Percentiles rank a stretch among this genome's conserved stretches.
phyloP scores from a whole-genome alignment of 2,797 vertebrate species.

The Octomys mimax region DNA sequence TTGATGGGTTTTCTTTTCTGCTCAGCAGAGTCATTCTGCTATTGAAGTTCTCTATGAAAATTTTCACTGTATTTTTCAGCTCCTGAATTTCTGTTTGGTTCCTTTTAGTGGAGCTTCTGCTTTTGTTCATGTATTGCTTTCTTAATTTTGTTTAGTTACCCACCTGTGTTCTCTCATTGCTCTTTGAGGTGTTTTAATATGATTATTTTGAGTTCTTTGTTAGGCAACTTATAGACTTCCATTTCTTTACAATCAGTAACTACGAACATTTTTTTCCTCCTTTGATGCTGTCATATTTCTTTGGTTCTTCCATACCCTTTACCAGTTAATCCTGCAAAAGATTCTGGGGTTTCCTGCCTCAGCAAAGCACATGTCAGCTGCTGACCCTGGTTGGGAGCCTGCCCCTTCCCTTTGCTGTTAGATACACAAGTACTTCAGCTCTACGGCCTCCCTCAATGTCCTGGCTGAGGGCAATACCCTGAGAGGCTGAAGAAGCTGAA shows the following conservation, averaged over 20 bases:
- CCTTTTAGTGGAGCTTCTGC: background rate
- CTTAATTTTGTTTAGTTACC: background rate
- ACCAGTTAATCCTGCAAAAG: background rate
- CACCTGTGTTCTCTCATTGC: background rate
- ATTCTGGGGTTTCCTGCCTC: background rate
- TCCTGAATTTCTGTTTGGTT: background rate
- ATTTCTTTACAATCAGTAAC: background rate
- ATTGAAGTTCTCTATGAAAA: background rate
- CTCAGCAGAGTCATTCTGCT: background rate
- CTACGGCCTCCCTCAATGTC: background rate
- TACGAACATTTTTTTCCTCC: background rate
- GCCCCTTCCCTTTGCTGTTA: background rate
- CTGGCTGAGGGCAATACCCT: background rate
- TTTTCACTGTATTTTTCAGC: background rate
- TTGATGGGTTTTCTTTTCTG: background rate
- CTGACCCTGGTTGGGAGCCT: background rate
- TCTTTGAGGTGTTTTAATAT: background rate
- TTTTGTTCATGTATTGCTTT: background rate
- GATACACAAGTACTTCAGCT: background rate
- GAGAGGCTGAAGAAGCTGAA: background rate
- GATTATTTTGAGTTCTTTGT: background rate
- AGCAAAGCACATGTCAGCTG: background rate
- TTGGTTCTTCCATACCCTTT: background rate
- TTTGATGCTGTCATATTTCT: background rate
- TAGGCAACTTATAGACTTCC: background rate